Evolutionary conservation across 2,113 vertebrate genomes (phyloP), one percentile per base, ranked within the genome.

Genomic region (Hystrix brachyura): DNA sequence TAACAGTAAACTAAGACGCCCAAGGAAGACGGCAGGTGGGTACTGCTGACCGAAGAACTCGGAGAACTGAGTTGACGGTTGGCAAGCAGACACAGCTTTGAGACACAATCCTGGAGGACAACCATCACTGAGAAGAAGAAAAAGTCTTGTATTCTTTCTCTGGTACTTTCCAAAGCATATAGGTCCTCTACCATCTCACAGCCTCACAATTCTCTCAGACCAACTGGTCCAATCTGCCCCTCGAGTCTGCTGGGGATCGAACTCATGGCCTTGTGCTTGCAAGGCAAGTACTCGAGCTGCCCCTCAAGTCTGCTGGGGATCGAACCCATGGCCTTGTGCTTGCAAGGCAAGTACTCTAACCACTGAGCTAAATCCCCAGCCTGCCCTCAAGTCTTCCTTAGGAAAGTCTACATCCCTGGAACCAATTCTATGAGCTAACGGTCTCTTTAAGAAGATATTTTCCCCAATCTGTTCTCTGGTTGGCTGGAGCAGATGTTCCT

Each of bases 401-500:
- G 85, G 53, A 74, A 96, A 83, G 71, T 51, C 55, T 57, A 21
- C 8, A 72, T 87, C 13, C 84, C 74, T 87, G 80, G 21, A 29
- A 85, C 60, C 76, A 81, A 46, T 67, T 69, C 82, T 79, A 65
- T 7, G 29, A 89, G 59, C 82, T 79, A 92, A 55, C 25, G 89
- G 87, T n/a, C 51, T 38, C 90, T 98, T 94, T 87, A 83, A 96
- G 87, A 85, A 57, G 53, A 83, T 60, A 86, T 46, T 43, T 7
- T 14, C 81, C 32, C 62, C 81, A 59, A 79, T 96, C 95, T 94
- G 71, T 46, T 87, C 86, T 97, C 94, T 90, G 79, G 87, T 69
- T 94, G 96, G 85, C 71, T 88, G 43, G 59, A 93, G 78, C 96
- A 97, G 94, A 78, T 91, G 95, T 64, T 97, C 95, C 64, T 90